phyloP scores from a whole-genome alignment of 2,113 vertebrate genomes.

The Montifringilla adamsi region DNA sequence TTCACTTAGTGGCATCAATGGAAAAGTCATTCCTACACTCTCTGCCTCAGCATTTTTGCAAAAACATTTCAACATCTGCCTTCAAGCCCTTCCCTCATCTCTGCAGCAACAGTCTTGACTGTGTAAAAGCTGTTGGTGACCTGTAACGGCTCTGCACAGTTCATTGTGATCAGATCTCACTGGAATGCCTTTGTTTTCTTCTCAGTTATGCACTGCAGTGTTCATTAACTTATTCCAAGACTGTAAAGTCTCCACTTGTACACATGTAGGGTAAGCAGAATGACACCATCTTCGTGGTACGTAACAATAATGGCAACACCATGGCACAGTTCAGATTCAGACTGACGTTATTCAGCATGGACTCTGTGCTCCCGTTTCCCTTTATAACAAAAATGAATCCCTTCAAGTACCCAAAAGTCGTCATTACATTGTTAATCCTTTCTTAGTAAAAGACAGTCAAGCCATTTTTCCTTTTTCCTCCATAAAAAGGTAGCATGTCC shows the following conservation, averaged over 20 bases:
- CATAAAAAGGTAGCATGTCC: neutral
- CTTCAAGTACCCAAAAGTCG: neutral
- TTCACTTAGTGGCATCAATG: neutral
- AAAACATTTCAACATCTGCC: neutral
- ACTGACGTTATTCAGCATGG: neutral
- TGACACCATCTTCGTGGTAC: neutral
- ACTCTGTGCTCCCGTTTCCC: neutral
- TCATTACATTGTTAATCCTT: neutral
- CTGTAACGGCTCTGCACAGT: neutral
- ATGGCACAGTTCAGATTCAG: neutral
- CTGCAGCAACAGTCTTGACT: neutral
- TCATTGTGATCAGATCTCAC: neutral
- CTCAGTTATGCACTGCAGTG: neutral
- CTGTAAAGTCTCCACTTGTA: neutral
- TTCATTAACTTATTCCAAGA: neutral
- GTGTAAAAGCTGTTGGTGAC: neutral
- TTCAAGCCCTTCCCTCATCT: neutral
- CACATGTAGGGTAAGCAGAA: neutral
- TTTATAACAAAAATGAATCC: neutral
- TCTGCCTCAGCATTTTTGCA: neutral
- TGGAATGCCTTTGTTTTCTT: neutral
- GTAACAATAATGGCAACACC: neutral
- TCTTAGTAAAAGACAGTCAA: neutral
- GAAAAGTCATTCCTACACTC: neutral
- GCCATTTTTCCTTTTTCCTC: neutral